Evolutionary conservation across 2,888 invertebrate species (phyloP), one percentile per base, ranked within the genome.

Genomic region (Chymomyza fuscimana): DNA sequence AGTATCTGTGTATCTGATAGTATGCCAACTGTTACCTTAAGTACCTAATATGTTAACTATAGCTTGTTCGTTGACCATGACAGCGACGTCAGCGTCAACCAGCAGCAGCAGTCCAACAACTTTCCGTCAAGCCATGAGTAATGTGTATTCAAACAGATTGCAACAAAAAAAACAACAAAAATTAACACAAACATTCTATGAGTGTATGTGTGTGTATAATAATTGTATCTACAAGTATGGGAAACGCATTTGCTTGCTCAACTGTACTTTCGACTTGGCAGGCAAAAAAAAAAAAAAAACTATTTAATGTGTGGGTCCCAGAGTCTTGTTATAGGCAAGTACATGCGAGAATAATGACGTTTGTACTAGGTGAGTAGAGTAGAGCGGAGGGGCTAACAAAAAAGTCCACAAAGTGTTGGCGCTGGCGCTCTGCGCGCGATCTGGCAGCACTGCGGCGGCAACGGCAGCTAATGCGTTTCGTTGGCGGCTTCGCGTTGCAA

Each of bases 91-190:
- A 36, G 36, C 6, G 25, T 59, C 25, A 19, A 19, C 19, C 19
- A 19, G 19, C 19, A 25, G 22, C 22, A 3, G 25, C 25, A 16
- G 54, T 16, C 59, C 9, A 15, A 25, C 59, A n/a, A 29, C 59
- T 29, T 36, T 29, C 59, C 25, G 29, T 10, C 29, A 25, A 12
- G 61, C 36, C 32, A 25, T 29, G 61, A n/a, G 40, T 25, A 25
- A 59, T 59, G 19, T 15, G 22, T 15, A 25, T 36, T 29, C 5
- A 60, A 60, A 60, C 29, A 22, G 15, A 29, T 19, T 32, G 16
- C 3, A 6, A 61, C 32, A n/a, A 61, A 36, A 61, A 61, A 61
- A 61, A 15, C 52, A 19, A 52, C n/a, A 52, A 52, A 52, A 52
- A 52, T 32, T 32, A 32, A 32, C 32, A 32, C 32, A 32, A 32